These are phyloP conservation scores for Chelidonichthys spinosus DNA, from an alignment of 2,797 vertebrate genomes.

Conservation along the genomic window DNA sequence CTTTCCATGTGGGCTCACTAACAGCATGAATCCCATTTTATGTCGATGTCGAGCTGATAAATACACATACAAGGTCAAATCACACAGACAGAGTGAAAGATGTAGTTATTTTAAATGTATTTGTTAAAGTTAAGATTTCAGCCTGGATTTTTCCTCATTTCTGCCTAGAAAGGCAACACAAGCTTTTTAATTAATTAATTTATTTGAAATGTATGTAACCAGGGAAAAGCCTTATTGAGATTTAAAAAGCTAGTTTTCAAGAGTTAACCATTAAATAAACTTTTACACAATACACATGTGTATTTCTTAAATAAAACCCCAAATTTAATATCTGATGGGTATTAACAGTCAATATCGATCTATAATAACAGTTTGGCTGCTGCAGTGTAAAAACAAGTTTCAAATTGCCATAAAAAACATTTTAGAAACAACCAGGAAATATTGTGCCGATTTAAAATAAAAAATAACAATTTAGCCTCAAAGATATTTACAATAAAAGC, in stretches of 20 bases:
- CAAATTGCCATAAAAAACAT: too few species aligned
- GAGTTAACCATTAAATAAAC: not conserved
- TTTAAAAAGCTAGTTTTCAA: not conserved
- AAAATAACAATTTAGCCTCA: not conserved
- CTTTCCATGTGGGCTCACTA: conserved; percentile 29
- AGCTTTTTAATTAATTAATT: not conserved
- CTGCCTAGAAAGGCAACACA: not conserved
- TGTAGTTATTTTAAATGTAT: not conserved
- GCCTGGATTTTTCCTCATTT: not conserved
- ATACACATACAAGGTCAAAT: not conserved
- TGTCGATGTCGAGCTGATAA: not conserved
- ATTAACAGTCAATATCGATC: not conserved
- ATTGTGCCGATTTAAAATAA: not conserved
- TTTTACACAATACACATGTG: not conserved
- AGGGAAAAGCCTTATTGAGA: not conserved
- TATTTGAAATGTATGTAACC: not conserved
- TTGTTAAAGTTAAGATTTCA: too few species aligned
- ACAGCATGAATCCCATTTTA: not conserved
- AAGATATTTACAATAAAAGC: not conserved
- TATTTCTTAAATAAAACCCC: not conserved
- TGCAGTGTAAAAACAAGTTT: not conserved
- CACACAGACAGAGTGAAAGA: not conserved
- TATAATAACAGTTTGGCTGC: not conserved
- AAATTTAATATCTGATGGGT: not conserved
- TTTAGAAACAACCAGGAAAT: not conserved